Evolutionary conservation across 64 coral and sea anemone genomes (phyloP).

Genomic region (Stylophora pistillata): DNA sequence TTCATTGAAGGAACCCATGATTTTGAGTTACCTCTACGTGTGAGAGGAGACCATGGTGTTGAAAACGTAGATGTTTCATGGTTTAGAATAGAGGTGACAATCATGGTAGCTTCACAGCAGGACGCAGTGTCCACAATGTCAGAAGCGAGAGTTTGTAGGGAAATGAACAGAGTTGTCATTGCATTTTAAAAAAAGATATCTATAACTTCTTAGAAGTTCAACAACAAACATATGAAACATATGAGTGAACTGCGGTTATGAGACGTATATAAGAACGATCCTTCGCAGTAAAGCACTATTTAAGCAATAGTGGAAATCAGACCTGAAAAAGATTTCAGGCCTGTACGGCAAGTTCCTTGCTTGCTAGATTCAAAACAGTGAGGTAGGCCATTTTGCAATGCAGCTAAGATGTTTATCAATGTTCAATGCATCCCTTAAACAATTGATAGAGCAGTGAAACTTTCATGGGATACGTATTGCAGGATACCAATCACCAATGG

Average conservation of each 20-base stretch:
- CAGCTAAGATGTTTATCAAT: slow-evolving; percentile 43
- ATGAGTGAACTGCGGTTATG: no score
- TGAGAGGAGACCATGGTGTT: slow-evolving; percentile 65
- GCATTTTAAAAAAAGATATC: slow-evolving; percentile 34
- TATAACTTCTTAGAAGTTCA: slow-evolving; percentile 50
- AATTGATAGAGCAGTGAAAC: slow-evolving; percentile 60
- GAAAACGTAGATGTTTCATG: slow-evolving; percentile 64
- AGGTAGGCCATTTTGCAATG: slow-evolving; percentile 45
- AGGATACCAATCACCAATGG: slow-evolving; percentile 52
- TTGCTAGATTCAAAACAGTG: slow-evolving; percentile 53
- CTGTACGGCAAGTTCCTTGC: no score
- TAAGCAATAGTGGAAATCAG: no score
- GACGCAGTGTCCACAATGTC: no score
- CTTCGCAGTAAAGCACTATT: no score
- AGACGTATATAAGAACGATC: no score
- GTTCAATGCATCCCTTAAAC: slow-evolving; percentile 39
- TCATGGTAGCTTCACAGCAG: slow-evolving; percentile 59
- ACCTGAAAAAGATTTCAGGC: no score
- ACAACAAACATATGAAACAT: no score
- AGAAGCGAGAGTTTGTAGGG: slow-evolving; percentile 57
- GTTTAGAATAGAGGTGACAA: slow-evolving; percentile 22
- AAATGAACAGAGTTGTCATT: slow-evolving; percentile 42
- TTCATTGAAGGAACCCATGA: slow-evolving; percentile 30
- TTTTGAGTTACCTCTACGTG: slow-evolving; percentile 41
- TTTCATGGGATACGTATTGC: no score